Evolutionary conservation across 2,797 vertebrate species (phyloP).

Genomic region (Chrosomus eos): DNA sequence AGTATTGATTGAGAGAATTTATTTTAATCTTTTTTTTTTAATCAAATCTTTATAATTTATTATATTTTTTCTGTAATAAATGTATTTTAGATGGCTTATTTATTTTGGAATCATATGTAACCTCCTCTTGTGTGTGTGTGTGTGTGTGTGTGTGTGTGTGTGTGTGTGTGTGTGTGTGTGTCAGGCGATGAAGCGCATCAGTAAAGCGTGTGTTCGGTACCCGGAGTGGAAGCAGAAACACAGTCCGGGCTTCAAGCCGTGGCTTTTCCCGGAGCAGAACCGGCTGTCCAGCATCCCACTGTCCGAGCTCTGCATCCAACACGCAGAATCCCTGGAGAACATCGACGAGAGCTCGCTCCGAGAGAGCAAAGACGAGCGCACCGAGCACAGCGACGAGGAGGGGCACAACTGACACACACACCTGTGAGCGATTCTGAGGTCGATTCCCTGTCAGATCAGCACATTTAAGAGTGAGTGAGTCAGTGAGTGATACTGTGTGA

Average conservation of each 20-base stretch:
- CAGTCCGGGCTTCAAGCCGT: constrained; percentile 87
- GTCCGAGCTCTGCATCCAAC: constrained; percentile 89
- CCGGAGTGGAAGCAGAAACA: constrained; percentile 92
- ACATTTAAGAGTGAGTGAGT: too few relatives aligned
- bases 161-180: too few relatives aligned
- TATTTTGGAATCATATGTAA: neutral
- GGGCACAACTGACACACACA: constrained; percentile 60
- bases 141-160: too few relatives aligned
- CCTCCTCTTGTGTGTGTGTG: neutral
- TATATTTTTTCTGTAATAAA: neutral
- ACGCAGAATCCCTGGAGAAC: constrained; percentile 93
- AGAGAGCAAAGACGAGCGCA: constrained; percentile 84
- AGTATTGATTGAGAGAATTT: too few relatives aligned
- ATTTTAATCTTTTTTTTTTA: too few relatives aligned
- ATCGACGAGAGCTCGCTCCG: constrained; percentile 90
- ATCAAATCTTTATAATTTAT: neutral
- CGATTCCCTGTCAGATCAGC: neutral
- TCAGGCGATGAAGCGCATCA: constrained; percentile 95
- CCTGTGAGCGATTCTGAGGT: constrained; percentile 25
- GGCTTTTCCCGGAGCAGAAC: constrained; percentile 95
- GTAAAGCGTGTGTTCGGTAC: constrained; percentile 92
- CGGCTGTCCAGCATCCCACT: constrained; percentile 83
- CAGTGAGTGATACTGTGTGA: too few relatives aligned
- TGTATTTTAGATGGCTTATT: neutral
- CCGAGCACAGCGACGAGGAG: constrained; percentile 84